Evolutionary conservation across 2,113 vertebrate species (phyloP).

Genomic region (Felis chaus): DNA sequence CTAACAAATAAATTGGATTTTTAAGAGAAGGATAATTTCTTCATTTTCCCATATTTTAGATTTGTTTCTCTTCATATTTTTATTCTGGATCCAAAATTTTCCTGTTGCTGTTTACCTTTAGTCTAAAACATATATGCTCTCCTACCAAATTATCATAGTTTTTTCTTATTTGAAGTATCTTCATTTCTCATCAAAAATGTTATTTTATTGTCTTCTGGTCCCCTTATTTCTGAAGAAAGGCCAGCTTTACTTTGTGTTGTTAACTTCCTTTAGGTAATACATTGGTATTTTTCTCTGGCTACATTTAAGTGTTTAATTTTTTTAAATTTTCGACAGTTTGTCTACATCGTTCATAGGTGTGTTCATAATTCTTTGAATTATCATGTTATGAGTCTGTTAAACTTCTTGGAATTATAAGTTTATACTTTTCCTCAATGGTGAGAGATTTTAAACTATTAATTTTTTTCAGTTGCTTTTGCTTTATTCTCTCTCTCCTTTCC

Average conservation of each 20-base stretch:
- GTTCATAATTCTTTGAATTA: background rate
- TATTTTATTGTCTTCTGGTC: background rate
- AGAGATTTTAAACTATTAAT: background rate
- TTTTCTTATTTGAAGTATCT: background rate
- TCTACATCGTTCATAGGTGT: background rate
- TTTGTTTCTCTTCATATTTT: background rate
- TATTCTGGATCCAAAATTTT: background rate
- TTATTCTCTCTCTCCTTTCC: background rate
- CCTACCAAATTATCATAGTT: background rate
- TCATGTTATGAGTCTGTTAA: background rate
- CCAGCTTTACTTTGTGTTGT: background rate
- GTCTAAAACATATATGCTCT: background rate
- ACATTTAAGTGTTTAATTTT: background rate
- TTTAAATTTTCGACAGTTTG: background rate
- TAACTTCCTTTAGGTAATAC: background rate
- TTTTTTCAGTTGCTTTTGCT: background rate
- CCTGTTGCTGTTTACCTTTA: background rate
- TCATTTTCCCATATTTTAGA: background rate
- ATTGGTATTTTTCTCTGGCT: background rate
- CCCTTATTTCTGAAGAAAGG: background rate
- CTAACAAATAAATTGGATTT: background rate
- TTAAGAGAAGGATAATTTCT: background rate
- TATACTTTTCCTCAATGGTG: background rate
- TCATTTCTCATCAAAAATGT: background rate
- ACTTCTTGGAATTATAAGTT: background rate